Evolutionary conservation across 2,113 vertebrate genomes (phyloP).

Genomic region (Tamias sibiricus): DNA sequence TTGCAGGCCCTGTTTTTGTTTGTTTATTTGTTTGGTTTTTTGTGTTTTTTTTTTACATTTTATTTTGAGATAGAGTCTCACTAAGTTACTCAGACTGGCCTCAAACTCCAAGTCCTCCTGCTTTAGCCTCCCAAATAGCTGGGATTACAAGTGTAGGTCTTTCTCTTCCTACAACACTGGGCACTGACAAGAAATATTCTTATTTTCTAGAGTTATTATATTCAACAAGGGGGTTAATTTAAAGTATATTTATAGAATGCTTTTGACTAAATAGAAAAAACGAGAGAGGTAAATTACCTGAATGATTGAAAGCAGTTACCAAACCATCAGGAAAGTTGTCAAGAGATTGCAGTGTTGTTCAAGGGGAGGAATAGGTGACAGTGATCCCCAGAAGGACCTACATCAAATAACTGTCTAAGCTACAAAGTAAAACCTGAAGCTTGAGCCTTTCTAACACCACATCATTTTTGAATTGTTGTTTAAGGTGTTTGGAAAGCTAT

Average conservation of each 20-base stretch:
- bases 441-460: background rate
- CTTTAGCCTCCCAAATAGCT: background rate
- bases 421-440: constrained; percentile 61
- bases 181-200: background rate
- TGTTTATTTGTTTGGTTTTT: no score
- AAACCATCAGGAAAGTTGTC: constrained; percentile 72
- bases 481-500: background rate
- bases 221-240: background rate
- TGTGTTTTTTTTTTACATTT: background rate
- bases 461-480: constrained; percentile 5
- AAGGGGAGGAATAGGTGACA: constrained; percentile 48
- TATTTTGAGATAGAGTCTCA: background rate
- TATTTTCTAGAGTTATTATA: background rate
- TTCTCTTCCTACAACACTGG: background rate
- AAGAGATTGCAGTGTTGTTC: constrained; percentile 76
- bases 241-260: constrained; percentile 61
- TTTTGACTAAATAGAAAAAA: constrained; percentile 72
- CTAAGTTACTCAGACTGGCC: background rate
- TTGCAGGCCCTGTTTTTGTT: no score
- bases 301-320: constrained; percentile 68
- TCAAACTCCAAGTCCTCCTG: background rate
- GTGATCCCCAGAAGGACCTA: constrained; percentile 66
- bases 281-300: constrained; percentile 66
- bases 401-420: constrained; percentile 63
- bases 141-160: background rate